Conservation (phyloP, 2,888 invertebrate genomes). For the Drosophila ezoana region DNA sequence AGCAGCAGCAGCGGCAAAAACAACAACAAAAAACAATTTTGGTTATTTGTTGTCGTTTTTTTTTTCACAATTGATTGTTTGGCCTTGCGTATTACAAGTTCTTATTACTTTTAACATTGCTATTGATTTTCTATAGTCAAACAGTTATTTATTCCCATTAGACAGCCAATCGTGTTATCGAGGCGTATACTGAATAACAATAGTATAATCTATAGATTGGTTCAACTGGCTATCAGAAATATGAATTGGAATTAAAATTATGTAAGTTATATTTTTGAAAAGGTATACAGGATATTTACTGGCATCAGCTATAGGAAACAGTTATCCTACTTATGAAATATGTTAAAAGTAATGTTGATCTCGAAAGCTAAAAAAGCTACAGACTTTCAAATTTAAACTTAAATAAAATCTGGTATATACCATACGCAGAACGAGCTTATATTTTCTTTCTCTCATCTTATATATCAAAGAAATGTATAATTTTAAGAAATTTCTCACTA, state of each 20-base stretch:
- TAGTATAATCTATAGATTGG: neutral
- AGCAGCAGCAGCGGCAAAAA: neutral
- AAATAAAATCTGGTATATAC: too few species aligned
- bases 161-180: conserved; percentile 15
- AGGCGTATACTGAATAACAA: conserved; percentile 23
- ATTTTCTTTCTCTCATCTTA: too few species aligned
- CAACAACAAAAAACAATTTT: conserved; percentile 4
- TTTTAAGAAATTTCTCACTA: too few species aligned
- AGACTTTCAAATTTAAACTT: too few species aligned
- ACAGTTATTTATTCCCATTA: conserved; percentile 6
- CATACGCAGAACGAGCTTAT: too few species aligned
- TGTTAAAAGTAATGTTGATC: too few species aligned
- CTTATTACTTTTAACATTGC: conserved; percentile 28
- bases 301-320: too few species aligned
- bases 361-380: too few species aligned
- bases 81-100: conserved; percentile 45
- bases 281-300: too few species aligned
- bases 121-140: conserved; percentile 45
- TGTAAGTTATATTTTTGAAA: too few species aligned
- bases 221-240: neutral
- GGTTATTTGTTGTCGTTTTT: conserved; percentile 29
- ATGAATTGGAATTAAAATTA: neutral
- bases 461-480: too few species aligned
- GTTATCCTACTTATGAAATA: too few species aligned
- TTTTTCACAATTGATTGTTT: conserved; percentile 39